Evolutionary conservation across 2,888 invertebrate species (phyloP).

Genomic region (Entomobrya proxima): DNA sequence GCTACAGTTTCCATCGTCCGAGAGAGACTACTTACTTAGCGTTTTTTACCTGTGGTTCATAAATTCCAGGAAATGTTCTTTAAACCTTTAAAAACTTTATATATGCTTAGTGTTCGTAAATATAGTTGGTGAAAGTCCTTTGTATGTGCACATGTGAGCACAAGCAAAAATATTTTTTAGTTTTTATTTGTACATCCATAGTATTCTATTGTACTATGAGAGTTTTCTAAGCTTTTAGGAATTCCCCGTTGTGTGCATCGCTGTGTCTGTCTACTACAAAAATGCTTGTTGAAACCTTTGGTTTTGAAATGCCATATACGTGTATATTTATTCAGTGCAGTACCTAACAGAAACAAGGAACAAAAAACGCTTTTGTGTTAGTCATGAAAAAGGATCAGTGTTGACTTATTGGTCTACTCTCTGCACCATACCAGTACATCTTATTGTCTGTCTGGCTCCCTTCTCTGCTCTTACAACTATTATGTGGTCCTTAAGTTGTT

Average conservation of each 20-base stretch:
- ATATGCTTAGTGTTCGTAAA: background rate
- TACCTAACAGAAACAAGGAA: background rate
- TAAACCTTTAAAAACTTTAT: conserved; percentile 1
- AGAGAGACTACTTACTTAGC: background rate
- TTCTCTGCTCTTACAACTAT: background rate
- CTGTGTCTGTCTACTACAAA: background rate
- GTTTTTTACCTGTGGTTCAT: conserved; percentile 35
- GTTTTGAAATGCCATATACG: background rate
- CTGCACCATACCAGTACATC: too few species aligned
- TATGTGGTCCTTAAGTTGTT: conserved; percentile 9
- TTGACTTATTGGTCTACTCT: conserved; percentile 37
- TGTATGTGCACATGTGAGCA: background rate
- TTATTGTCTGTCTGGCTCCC: background rate
- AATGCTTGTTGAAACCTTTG: background rate
- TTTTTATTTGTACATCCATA: background rate
- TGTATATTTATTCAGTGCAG: background rate
- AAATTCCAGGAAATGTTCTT: conserved; percentile 43
- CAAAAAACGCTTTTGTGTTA: conserved; percentile 13
- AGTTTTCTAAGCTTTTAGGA: background rate
- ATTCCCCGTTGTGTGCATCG: background rate
- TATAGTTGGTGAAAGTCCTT: too few species aligned
- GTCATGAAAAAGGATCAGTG: conserved; percentile 26
- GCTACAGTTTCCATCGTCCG: background rate
- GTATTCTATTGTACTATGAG: background rate
- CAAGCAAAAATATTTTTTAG: background rate